Evolutionary conservation across 1,140 invertebrate species (phyloP).

Genomic region (Goniozus legneri): DNA sequence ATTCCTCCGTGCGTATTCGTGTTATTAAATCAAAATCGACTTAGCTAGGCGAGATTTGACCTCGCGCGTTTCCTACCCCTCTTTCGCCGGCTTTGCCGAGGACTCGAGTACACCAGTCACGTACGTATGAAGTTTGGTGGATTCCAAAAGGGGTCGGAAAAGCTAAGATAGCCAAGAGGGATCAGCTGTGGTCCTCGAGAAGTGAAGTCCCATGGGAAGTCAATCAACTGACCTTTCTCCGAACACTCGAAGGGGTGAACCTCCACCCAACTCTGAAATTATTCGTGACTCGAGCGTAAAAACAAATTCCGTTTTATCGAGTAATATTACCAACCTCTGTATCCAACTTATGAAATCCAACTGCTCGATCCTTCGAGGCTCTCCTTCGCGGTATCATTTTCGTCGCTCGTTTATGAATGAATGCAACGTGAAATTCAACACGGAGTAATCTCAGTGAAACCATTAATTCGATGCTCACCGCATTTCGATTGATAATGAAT

Average conservation of each 20-base stretch:
- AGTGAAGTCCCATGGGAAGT: slow-evolving; percentile 51
- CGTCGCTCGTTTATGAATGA: too few species aligned
- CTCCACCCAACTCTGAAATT: too few species aligned
- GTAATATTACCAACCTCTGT: neutral
- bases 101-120: slow-evolving; percentile 34
- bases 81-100: slow-evolving; percentile 6
- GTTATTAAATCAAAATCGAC: too few species aligned
- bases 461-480: neutral
- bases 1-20: too few species aligned
- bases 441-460: too few species aligned
- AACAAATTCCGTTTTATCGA: neutral
- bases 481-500: neutral
- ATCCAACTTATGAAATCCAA: too few species aligned
- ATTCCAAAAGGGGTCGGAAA: slow-evolving; percentile 28
- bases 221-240: slow-evolving; percentile 52
- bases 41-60: too few species aligned
- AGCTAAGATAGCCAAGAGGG: slow-evolving; percentile 40
- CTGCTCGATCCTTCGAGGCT: too few species aligned
- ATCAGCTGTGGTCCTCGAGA: slow-evolving; percentile 51
- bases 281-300: neutral
- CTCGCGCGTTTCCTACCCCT: slow-evolving; percentile 5
- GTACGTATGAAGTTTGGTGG: slow-evolving; percentile 31
- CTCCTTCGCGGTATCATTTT: too few species aligned
- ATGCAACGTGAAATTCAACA: too few species aligned
- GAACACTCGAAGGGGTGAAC: slow-evolving; percentile 19